Conservation (phyloP, 2,888 invertebrate species). For the Petrolisthes cinctipes region DNA sequence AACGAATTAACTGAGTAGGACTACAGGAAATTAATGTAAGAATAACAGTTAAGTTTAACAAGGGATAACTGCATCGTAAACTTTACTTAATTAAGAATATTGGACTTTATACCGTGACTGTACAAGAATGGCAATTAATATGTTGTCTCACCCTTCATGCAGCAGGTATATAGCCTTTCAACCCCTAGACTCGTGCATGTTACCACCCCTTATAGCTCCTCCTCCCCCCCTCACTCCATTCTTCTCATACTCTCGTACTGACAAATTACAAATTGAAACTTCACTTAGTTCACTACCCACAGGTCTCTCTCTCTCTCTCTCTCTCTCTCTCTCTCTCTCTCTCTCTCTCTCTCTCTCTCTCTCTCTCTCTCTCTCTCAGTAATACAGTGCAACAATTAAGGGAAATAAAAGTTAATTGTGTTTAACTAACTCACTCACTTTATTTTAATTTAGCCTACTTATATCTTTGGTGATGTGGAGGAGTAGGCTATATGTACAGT, state of each 20-base stretch:
- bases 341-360: not conserved
- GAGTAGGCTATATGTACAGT: not conserved
- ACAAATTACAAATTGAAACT: not conserved
- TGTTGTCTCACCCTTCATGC: too few relatives aligned
- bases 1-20: too few relatives aligned
- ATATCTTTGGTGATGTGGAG: not conserved
- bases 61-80: too few relatives aligned
- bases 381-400: not conserved
- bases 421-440: not conserved
- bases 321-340: not conserved
- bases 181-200: too few relatives aligned
- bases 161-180: too few relatives aligned
- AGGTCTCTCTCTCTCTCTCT: not conserved
- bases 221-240: not conserved
- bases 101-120: too few relatives aligned
- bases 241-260: not conserved
- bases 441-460: not conserved
- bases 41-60: too few relatives aligned
- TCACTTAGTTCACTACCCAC: not conserved
- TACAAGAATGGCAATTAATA: too few relatives aligned
- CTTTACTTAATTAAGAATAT: too few relatives aligned
- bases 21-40: too few relatives aligned
- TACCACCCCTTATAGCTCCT: not conserved
- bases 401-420: too few relatives aligned
- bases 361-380: constrained; percentile 3